Base-by-base conservation (phyloP, 2,113 vertebrate species). In the Willisornis vidua region DNA sequence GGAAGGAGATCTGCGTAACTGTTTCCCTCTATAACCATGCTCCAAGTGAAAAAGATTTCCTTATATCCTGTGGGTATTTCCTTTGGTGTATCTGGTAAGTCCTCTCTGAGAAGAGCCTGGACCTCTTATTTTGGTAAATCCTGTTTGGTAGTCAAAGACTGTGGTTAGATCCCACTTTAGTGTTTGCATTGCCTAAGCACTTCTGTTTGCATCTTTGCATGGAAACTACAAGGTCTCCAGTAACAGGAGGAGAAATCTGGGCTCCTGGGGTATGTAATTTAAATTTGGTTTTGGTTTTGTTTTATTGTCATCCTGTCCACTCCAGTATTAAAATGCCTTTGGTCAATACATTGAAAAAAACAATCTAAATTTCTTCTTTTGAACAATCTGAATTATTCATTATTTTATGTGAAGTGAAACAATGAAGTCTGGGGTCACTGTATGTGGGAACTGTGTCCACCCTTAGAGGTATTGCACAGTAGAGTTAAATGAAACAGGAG, bases 401-500 rank as follows among this genome's bases (percentile, higher is more conserved):
- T 86, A 22, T 28, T 75, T 62, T 14, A 49, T 12, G 6, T 8
- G 70, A 86, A 73, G 5, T 6, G 6, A 79, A 79, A 46, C 16
- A 31, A 15, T 10, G 25, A 54, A 37, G 3, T 45, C 16, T 61
- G 31, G 4, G 7, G 8, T 71, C 10, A 31, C 16, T 33, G 5
- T 45, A 19, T 8, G 14, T 12, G 11, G 18, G 10, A 46, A 35
- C 3, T 26, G 1, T 26, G 24, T 22, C 9, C 13, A 41, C 1
- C 7, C 9, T 58, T 70, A 58, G 13, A 66, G 7, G 20, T 37
- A 18, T 9, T 20, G 26, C 6, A 33, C 3, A 67, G 18, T 35
- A 9, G 1, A 12, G 13, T 7, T 12, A 76, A 76, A 12, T 4
- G 7, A 33, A 7, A 10, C 0, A 8, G 8, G 5, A 58, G 8